Conservation (phyloP, 2,113 vertebrate species). For the Dermatemys mawii region DNA sequence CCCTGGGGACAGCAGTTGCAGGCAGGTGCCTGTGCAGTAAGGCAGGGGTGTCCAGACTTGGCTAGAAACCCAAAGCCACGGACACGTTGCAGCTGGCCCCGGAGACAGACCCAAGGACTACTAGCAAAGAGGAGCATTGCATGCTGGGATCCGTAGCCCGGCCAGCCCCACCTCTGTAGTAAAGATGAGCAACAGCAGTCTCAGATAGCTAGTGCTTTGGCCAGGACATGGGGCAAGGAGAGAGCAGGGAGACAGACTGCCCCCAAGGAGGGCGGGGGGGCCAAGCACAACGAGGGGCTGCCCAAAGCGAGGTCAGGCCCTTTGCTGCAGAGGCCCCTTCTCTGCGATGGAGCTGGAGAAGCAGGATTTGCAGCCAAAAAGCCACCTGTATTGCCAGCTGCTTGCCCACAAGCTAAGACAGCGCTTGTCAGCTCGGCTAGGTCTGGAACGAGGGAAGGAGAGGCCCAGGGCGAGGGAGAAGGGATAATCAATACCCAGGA, state of each 20-base stretch:
- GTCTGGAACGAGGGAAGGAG: background rate
- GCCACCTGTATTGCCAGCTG: background rate
- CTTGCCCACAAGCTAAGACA: background rate
- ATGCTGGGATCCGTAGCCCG: background rate
- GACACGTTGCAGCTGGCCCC: background rate
- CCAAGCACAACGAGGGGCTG: background rate
- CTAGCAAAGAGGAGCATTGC: background rate
- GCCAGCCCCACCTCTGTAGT: background rate
- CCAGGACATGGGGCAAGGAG: background rate
- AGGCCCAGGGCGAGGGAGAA: background rate
- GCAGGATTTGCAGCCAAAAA: accelerated
- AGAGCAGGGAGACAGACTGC: background rate
- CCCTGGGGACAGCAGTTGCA: too few species aligned
- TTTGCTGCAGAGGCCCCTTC: background rate
- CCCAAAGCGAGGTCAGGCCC: background rate
- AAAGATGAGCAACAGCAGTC: background rate
- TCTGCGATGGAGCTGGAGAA: background rate
- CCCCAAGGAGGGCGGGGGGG: background rate
- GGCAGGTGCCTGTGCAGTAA: background rate
- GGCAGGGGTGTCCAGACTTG: background rate
- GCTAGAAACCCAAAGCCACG: background rate
- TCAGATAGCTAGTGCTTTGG: background rate
- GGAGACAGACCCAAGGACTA: background rate
- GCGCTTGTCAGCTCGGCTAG: background rate
- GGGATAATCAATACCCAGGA: background rate